Evolutionary conservation across 2,113 vertebrate species (phyloP).

Genomic region (Oreotrochilus melanogaster): DNA sequence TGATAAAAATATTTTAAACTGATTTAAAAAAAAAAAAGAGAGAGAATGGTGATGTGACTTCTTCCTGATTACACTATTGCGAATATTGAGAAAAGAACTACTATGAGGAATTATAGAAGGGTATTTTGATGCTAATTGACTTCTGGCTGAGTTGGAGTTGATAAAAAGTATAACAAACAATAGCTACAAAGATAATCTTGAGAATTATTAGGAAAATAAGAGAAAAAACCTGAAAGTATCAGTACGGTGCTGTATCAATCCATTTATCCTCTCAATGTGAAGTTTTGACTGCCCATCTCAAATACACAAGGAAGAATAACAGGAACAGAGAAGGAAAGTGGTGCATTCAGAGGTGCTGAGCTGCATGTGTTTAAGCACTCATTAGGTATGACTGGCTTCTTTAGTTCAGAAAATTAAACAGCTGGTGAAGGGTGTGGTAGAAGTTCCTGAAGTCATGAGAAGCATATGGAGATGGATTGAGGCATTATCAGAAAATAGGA

Average conservation of each 20-base stretch:
- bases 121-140: rapidly evolving
- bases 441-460: background rate
- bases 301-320: background rate
- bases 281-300: background rate
- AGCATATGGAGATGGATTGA: background rate
- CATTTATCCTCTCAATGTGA: background rate
- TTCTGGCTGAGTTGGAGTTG: background rate
- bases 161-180: background rate
- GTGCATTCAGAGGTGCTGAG: background rate
- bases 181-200: background rate
- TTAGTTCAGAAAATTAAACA: background rate
- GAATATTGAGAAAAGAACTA: background rate
- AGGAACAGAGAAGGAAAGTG: background rate
- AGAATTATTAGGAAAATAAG: background rate
- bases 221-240: background rate
- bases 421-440: background rate
- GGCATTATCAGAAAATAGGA: background rate
- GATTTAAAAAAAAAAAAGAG: background rate
- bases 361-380: background rate
- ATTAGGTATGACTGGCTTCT: background rate
- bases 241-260: background rate
- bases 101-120: background rate
- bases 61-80: background rate
- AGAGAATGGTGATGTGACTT: rapidly evolving
- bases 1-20: background rate